These are phyloP conservation scores for Pantala flavescens DNA, from an alignment of 1,140 invertebrate species.

Conservation along the genomic window DNA sequence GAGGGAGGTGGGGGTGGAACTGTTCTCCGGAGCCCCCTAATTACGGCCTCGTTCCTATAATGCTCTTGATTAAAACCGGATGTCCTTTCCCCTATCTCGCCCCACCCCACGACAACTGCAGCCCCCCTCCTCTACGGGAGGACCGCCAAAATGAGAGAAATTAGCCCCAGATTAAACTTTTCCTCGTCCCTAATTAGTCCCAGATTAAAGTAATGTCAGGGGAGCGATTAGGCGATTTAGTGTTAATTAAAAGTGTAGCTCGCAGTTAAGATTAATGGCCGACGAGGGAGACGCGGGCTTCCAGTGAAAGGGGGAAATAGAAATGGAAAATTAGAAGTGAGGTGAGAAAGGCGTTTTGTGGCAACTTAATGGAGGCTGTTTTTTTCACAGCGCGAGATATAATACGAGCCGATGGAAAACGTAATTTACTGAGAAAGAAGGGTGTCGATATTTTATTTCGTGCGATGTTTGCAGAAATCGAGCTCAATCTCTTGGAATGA, in stretches of 20 bases:
- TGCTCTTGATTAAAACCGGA: slow-evolving; percentile 9
- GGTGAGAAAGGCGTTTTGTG: neutral
- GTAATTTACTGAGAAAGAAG: neutral
- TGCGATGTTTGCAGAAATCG: too few species aligned
- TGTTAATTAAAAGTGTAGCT: slow-evolving; percentile 30
- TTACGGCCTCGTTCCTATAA: slow-evolving; percentile 5
- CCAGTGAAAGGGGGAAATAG: neutral
- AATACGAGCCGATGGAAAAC: neutral
- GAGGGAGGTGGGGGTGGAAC: neutral
- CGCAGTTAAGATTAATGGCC: slow-evolving; percentile 26
- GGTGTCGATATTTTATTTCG: too few species aligned
- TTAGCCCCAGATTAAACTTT: slow-evolving; percentile 9
- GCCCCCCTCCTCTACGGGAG: neutral
- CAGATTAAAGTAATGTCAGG: slow-evolving; percentile 30
- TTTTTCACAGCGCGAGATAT: neutral
- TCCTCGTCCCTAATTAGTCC: slow-evolving; percentile 28
- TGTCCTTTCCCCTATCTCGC: neutral
- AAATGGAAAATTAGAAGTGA: neutral
- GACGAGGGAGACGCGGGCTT: slow-evolving; percentile 17
- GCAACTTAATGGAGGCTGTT: too few species aligned
- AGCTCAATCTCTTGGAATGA: too few species aligned
- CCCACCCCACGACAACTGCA: neutral
- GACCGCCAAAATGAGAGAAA: slow-evolving; percentile 1
- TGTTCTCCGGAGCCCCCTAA: neutral
- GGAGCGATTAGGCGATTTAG: slow-evolving; percentile 29